Evolutionary conservation across 2,797 vertebrate species (phyloP).

Genomic region (Triplophysa bombifrons): DNA sequence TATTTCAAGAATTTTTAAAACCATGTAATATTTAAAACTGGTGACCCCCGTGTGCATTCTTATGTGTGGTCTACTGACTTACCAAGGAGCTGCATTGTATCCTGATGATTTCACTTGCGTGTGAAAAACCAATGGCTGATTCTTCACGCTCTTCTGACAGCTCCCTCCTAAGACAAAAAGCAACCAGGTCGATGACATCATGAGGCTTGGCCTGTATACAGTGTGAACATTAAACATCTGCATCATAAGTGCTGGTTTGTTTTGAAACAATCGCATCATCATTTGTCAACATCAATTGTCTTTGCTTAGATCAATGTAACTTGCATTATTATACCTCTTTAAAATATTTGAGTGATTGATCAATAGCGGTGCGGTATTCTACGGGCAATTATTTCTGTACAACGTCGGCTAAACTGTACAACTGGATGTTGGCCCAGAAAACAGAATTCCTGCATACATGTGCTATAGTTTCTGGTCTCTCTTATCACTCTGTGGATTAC

Average conservation of each 20-base stretch:
- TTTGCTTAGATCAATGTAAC: not conserved
- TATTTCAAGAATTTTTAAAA: not conserved
- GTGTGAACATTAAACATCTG: slow-evolving; percentile 4
- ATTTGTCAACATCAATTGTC: not conserved
- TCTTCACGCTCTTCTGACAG: slow-evolving; percentile 65
- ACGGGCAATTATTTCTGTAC: not conserved
- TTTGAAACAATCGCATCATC: not conserved
- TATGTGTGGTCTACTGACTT: slow-evolving; percentile 56
- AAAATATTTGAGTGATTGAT: not conserved
- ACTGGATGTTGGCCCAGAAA: not conserved
- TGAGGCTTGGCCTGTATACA: not conserved
- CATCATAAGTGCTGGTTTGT: not conserved
- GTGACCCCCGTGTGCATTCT: slow-evolving; percentile 8
- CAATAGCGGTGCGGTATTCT: not conserved
- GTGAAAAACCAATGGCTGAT: slow-evolving; percentile 86
- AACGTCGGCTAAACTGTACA: not conserved
- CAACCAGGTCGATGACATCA: not conserved
- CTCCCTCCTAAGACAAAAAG: slow-evolving; percentile 57
- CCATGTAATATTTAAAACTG: not conserved
- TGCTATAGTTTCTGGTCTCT: not conserved
- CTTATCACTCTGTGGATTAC: not conserved
- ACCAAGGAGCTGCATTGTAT: slow-evolving; percentile 81
- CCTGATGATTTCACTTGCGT: slow-evolving; percentile 87
- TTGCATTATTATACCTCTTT: not conserved
- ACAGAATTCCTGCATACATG: not conserved